Conservation (phyloP, 2,797 vertebrate species). For the Setipinna tenuifilis region DNA sequence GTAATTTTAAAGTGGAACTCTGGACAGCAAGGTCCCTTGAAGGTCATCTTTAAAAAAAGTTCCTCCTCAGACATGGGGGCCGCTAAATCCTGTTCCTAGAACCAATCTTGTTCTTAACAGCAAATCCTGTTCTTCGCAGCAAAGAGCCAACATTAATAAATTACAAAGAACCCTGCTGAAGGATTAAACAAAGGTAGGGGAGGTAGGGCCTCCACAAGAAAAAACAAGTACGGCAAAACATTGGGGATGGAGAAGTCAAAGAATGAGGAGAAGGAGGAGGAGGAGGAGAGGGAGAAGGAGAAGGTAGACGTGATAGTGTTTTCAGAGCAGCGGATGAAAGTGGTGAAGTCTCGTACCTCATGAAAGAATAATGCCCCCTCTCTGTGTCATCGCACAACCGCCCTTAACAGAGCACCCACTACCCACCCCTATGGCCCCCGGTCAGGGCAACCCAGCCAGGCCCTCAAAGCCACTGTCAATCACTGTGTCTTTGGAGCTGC, state of each 20-base stretch:
- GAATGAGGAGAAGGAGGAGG: too few relatives aligned
- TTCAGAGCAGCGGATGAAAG: background rate
- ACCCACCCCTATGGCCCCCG: background rate
- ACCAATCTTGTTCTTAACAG: background rate
- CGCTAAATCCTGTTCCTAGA: too few relatives aligned
- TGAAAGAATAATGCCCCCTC: background rate
- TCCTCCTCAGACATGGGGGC: background rate
- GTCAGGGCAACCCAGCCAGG: background rate
- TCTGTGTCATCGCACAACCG: background rate
- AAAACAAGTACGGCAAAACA: background rate
- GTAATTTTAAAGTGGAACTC: background rate
- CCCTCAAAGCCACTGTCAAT: background rate
- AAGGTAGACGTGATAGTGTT: background rate
- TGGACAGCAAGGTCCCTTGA: background rate
- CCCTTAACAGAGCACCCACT: background rate
- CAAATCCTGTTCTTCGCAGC: background rate
- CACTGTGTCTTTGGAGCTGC: background rate
- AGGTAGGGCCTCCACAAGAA: background rate
- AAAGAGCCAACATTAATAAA: conserved; percentile 10
- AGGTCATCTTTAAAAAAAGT: background rate
- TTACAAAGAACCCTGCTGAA: background rate
- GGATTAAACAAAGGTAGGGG: background rate
- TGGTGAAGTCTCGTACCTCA: background rate
- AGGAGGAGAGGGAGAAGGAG: background rate
- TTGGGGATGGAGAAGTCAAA: background rate